Evolutionary conservation across 2,797 vertebrate species (phyloP), one percentile per base, ranked within the genome.

Genomic region (Chrosomus eos): DNA sequence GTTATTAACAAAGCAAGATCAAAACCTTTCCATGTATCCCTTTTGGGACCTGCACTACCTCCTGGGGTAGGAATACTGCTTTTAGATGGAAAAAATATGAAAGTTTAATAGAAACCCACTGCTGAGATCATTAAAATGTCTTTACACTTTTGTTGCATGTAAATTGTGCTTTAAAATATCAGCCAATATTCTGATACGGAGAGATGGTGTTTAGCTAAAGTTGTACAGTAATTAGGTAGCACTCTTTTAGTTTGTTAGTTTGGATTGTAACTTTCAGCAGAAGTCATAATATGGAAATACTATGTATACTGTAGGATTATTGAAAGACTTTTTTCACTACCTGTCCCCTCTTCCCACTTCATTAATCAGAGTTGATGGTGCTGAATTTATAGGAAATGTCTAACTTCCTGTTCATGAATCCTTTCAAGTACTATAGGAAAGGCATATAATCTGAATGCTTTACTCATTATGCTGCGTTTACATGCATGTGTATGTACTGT

Each of bases 381-480:
- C 80, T 82, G 91, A 87, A 48, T 89, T 74, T 87, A 51, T 81
- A 88, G 87, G 89, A 92, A 93, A 91, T 92, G 67, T 91, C 68
- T 91, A 55, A 87, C 86, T 91, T 92, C 90, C 91, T 91, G 87
- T 90, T 83, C 78, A 91, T 85, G 1, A 88, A 86, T 87, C 82
- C 72, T 51, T 82, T 55, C 55, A 75, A 58, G 45, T 64, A 28
- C 74, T 79, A 86, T 88, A 90, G 67, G 87, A 88, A 89, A 70
- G 86, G 87, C 78, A 89, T 82, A 82, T 83, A 80, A 85, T 75
- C 83, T 78, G 84, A 58, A 84, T 87, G 45, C 79, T 85, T 88
- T 48, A 45, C 73, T 4, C 31, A 51, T 13, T 13, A 31, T 10
- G 21, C 45, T 5, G n/a, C 36, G 23, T 81, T 40, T 84, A 51